Evolutionary conservation across 2,797 vertebrate species (phyloP).

Genomic region (Erethizon dorsatum): DNA sequence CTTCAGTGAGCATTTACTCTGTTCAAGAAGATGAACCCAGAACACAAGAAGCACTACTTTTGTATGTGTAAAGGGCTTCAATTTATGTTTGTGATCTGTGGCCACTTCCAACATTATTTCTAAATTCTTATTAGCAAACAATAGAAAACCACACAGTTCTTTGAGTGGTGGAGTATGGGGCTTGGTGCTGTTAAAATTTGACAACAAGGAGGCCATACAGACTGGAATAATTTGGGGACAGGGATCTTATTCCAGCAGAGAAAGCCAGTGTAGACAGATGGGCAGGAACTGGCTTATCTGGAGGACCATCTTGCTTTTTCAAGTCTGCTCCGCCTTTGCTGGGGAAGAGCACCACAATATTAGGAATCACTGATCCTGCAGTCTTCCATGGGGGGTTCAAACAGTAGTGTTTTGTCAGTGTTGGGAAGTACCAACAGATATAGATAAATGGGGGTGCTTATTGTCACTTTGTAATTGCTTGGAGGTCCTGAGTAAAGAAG

Average conservation of each 20-base stretch:
- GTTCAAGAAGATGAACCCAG: background rate
- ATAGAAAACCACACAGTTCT: background rate
- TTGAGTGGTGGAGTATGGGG: background rate
- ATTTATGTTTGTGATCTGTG: background rate
- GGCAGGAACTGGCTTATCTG: background rate
- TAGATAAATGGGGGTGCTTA: background rate
- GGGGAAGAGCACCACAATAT: background rate
- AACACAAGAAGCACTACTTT: background rate
- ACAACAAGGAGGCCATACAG: background rate
- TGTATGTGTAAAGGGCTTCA: conserved; percentile 15
- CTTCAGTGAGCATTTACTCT: background rate
- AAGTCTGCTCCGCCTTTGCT: background rate
- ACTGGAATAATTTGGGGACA: background rate
- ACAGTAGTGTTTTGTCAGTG: background rate
- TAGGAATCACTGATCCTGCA: background rate
- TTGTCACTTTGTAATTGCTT: conserved; percentile 30
- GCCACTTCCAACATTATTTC: background rate
- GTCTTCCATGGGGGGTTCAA: background rate
- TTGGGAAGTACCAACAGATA: background rate
- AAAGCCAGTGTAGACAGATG: background rate
- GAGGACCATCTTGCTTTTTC: background rate
- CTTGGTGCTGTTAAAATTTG: background rate
- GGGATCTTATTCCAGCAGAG: background rate
- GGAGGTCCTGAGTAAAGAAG: background rate
- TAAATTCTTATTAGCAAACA: background rate